phyloP scores from a whole-genome alignment of 2,888 invertebrate species.

The Lochmaea crataegi region DNA sequence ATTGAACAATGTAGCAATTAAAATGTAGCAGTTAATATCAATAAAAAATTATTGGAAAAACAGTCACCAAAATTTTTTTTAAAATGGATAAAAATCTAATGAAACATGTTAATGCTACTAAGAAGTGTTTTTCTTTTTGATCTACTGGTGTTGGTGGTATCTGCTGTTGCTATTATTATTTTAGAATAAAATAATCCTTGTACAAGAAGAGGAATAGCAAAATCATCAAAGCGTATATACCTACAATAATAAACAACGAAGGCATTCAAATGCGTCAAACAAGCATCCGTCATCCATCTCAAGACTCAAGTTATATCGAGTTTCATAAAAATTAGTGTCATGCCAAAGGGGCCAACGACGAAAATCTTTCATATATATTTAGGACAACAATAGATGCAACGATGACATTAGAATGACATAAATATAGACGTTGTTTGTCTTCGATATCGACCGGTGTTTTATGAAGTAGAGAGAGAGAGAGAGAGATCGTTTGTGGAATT shows the following conservation, averaged over 20 bases:
- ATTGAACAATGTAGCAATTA: too few species aligned
- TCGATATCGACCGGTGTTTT: conserved; percentile 59
- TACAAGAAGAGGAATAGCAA: neutral
- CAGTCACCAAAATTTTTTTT: too few species aligned
- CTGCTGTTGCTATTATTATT: too few species aligned
- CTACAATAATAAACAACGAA: neutral
- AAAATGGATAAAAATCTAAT: too few species aligned
- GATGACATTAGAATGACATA: conserved; percentile 66
- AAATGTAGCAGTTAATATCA: too few species aligned
- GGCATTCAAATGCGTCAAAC: conserved; percentile 7
- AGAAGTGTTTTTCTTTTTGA: too few species aligned
- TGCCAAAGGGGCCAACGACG: conserved; percentile 25
- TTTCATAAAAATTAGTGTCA: conserved; percentile 32
- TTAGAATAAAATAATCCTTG: too few species aligned
- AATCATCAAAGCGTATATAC: neutral
- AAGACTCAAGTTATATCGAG: conserved; percentile 2
- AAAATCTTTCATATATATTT: conserved; percentile 54
- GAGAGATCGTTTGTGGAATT: conserved; percentile 55
- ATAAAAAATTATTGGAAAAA: too few species aligned
- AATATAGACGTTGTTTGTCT: conserved; percentile 64
- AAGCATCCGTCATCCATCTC: conserved; percentile 27
- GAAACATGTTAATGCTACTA: too few species aligned
- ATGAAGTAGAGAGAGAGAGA: conserved; percentile 39
- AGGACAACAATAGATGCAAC: conserved; percentile 61
- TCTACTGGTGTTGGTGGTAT: too few species aligned